phyloP scores from a whole-genome alignment of 92 coral and sea anemone genomes.

The Isaurus tuberculatus region DNA sequence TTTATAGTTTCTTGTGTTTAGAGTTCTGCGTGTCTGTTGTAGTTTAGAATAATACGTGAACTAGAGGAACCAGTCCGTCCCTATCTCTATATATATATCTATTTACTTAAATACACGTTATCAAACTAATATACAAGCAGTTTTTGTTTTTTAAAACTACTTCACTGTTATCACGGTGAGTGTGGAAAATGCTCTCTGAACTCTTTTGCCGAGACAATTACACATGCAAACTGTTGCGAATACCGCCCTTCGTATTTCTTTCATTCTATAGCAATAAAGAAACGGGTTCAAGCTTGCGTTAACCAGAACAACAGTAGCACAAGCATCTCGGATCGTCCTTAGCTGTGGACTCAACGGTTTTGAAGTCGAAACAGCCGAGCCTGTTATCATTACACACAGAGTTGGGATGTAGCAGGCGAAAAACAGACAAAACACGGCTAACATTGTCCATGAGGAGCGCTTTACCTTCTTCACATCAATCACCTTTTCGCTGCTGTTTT shows the following conservation, averaged over 20 bases:
- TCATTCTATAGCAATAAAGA: constrained; percentile 31
- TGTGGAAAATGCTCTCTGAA: not conserved
- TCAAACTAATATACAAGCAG: too few relatives aligned
- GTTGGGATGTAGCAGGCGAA: constrained; percentile 23
- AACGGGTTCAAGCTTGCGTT: constrained; percentile 34
- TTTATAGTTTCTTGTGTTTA: too few relatives aligned
- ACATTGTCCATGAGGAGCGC: constrained; percentile 42
- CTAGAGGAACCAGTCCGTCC: too few relatives aligned
- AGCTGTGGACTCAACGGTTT: not conserved
- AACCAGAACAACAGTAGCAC: constrained; percentile 22
- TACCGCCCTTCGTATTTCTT: constrained; percentile 29
- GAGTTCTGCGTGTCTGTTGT: too few relatives aligned
- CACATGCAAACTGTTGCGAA: not conserved
- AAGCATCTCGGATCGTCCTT: constrained; percentile 5
- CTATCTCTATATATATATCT: too few relatives aligned
- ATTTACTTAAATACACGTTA: too few relatives aligned
- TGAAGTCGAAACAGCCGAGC: not conserved
- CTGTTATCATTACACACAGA: constrained; percentile 6
- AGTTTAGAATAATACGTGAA: too few relatives aligned
- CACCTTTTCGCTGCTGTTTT: not conserved
- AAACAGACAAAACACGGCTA: constrained; percentile 16
- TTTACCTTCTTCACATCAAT: not conserved
- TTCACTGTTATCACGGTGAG: not conserved
- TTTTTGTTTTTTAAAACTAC: not conserved
- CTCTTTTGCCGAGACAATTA: not conserved